These are phyloP conservation scores for Penelope pileata DNA, from an alignment of 2,113 vertebrate species.

Conservation along the genomic window DNA sequence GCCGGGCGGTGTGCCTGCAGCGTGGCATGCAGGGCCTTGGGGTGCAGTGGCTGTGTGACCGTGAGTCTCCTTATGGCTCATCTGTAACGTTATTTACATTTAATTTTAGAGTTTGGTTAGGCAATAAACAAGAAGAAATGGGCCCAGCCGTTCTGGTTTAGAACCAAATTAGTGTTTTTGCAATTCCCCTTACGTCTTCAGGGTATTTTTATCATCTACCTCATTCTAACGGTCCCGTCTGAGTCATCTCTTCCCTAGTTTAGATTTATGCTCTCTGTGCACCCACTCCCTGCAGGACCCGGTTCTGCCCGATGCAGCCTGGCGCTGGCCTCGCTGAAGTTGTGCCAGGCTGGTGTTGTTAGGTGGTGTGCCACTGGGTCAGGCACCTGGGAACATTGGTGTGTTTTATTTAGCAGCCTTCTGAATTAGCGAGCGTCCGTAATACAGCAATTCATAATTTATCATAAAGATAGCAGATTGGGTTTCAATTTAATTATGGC, in stretches of 20 bases:
- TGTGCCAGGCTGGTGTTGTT: background rate
- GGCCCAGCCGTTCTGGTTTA: background rate
- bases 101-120: fast-evolving
- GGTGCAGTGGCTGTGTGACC: fast-evolving
- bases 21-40: background rate
- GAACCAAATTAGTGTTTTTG: background rate
- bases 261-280: conserved; percentile 3
- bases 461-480: background rate
- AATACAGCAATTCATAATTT: background rate
- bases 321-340: background rate
- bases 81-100: fast-evolving
- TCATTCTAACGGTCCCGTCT: conserved; percentile 19
- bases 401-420: background rate
- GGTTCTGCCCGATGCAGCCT: background rate
- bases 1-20: background rate
- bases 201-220: conserved; percentile 62
- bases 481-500: background rate
- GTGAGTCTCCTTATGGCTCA: fast-evolving
- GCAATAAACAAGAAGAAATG: fast-evolving
- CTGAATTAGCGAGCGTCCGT: background rate
- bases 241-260: conserved; percentile 46
- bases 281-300: conserved; percentile 14
- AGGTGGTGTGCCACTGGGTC: background rate
- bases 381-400: background rate
- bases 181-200: background rate